phyloP scores from a whole-genome alignment of 2,797 vertebrate genomes.

The Morelia viridis region DNA sequence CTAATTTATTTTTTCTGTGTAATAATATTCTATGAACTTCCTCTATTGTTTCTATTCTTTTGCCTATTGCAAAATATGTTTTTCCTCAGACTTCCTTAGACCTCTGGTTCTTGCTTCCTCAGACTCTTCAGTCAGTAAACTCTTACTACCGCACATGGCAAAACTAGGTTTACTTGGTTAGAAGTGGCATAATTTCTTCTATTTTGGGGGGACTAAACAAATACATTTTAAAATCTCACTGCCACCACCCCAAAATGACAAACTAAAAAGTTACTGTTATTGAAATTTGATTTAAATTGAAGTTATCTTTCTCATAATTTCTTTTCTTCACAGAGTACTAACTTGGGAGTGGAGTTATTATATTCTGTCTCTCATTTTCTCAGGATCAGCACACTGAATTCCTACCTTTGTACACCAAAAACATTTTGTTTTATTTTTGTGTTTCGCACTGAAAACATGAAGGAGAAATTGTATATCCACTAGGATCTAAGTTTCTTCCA shows the following conservation, averaged over 20 bases:
- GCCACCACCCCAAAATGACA: background rate
- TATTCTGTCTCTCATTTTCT: background rate
- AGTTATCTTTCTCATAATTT: background rate
- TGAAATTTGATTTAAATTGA: background rate
- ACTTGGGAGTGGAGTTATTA: background rate
- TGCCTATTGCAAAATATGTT: background rate
- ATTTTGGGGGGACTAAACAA: background rate
- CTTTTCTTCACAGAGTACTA: background rate
- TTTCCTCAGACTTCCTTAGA: background rate
- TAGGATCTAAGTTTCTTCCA: background rate
- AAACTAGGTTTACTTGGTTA: background rate
- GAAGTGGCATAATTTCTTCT: background rate
- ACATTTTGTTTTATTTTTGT: background rate
- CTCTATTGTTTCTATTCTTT: background rate
- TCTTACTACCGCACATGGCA: background rate
- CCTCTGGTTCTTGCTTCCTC: background rate
- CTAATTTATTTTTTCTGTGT: background rate
- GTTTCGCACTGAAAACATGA: background rate
- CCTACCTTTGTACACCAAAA: background rate
- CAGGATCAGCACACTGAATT: background rate
- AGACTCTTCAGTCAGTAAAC: background rate
- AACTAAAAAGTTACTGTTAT: background rate
- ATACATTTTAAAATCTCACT: background rate
- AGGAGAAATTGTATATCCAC: background rate
- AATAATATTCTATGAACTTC: background rate